phyloP scores from a whole-genome alignment of 37 sponge, comb jelly and placozoan genomes.

The Hexactinellida sp. region DNA sequence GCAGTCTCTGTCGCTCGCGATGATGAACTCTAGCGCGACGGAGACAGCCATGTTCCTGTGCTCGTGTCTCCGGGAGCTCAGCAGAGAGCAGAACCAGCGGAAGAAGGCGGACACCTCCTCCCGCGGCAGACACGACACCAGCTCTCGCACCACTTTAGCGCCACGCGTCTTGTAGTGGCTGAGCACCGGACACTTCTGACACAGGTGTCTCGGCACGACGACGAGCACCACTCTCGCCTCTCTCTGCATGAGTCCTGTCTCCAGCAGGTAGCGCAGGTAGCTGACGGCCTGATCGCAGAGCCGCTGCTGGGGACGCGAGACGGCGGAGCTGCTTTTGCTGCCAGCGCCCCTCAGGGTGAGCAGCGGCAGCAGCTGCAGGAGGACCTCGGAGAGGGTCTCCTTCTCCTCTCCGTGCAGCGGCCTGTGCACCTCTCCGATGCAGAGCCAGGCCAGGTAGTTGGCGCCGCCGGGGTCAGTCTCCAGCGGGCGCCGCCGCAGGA shows the following conservation, averaged over 20 bases:
- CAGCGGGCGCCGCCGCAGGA: neutral
- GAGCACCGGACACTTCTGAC: neutral
- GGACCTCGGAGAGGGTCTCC: neutral
- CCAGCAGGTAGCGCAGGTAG: neutral
- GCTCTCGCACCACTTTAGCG: neutral
- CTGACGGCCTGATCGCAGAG: neutral
- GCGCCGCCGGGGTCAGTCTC: neutral
- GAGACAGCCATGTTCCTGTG: constrained; percentile 8
- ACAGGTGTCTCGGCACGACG: neutral
- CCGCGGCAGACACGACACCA: neutral
- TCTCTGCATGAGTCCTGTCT: neutral
- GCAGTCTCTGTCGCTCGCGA: neutral
- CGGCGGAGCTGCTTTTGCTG: neutral
- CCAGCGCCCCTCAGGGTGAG: neutral
- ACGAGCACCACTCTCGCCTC: neutral
- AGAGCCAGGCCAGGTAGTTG: neutral
- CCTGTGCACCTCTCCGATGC: neutral
- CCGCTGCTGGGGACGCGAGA: neutral
- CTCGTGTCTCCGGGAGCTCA: neutral
- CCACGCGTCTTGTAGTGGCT: neutral
- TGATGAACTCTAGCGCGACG: neutral
- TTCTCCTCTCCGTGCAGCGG: neutral
- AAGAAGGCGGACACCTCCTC: constrained; percentile 1
- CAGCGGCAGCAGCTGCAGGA: neutral
- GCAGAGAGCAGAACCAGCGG: neutral